A percentile compares a stretch with the other conserved stretches of the same genome.
These are phyloP conservation scores for Saxidomus purpurata DNA, from an alignment of 1,140 invertebrate genomes.

Conservation along the genomic window DNA sequence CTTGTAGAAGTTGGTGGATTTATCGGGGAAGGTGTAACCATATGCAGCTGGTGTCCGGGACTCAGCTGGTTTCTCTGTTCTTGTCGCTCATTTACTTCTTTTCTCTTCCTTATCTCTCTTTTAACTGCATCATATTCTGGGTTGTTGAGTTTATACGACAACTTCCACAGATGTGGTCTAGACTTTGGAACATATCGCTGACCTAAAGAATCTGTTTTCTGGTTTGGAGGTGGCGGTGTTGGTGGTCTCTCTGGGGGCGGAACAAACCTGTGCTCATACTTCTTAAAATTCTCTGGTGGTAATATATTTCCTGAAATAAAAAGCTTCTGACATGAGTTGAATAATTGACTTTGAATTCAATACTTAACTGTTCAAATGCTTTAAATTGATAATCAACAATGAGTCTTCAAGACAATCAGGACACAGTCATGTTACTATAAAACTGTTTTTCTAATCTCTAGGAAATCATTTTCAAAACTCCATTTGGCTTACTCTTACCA, in stretches of 20 bases:
- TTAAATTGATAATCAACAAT: too few species aligned
- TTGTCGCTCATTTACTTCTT: slow-evolving; percentile 69
- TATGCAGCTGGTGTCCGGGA: slow-evolving; percentile 57
- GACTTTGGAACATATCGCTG: slow-evolving; percentile 77
- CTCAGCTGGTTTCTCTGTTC: slow-evolving; percentile 60
- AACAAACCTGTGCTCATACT: slow-evolving; percentile 82
- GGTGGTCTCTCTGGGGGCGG: slow-evolving; percentile 76
- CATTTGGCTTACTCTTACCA: too few species aligned
- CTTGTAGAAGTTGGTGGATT: slow-evolving; percentile 56
- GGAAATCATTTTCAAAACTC: too few species aligned
- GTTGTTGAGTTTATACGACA: slow-evolving; percentile 83
- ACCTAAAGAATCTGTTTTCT: slow-evolving; percentile 81
- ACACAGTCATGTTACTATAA: too few species aligned
- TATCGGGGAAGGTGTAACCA: slow-evolving; percentile 73
- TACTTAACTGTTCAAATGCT: too few species aligned
- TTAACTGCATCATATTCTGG: slow-evolving; percentile 80
- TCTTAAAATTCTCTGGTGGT: slow-evolving; percentile 85
- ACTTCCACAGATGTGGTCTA: slow-evolving; percentile 81
- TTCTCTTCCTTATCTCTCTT: slow-evolving; percentile 75
- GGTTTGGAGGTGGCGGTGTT: slow-evolving; percentile 74
- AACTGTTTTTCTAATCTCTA: too few species aligned
- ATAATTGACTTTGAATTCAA: too few species aligned
- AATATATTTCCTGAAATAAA: slow-evolving; percentile 82
- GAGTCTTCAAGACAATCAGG: too few species aligned
- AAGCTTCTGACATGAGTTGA: too few species aligned